phyloP scores from a whole-genome alignment of 2,113 vertebrate genomes.

The Zootoca vivipara region DNA sequence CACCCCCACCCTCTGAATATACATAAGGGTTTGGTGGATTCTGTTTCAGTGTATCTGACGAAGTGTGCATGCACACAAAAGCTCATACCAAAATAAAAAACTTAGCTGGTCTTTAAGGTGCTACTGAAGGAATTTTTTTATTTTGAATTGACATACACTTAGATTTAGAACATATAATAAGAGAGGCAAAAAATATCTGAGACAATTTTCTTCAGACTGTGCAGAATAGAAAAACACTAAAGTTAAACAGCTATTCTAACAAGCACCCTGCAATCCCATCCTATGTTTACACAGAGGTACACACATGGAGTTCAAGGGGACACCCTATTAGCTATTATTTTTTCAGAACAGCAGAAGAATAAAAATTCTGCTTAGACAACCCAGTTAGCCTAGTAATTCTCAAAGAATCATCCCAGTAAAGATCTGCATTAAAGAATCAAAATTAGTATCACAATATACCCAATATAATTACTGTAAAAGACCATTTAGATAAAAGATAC shows the following conservation, averaged over 20 bases:
- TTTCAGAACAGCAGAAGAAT: not conserved
- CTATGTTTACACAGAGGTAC: not conserved
- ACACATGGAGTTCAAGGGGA: too few species aligned
- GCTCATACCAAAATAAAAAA: too few species aligned
- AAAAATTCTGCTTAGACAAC: fast-evolving
- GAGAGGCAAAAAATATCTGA: not conserved
- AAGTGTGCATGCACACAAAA: too few species aligned
- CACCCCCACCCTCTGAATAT: too few species aligned
- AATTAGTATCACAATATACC: slow-evolving; percentile 39
- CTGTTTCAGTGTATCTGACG: too few species aligned
- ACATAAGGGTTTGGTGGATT: too few species aligned
- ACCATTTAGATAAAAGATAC: slow-evolving; percentile 21
- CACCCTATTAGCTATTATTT: not conserved
- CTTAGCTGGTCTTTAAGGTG: too few species aligned
- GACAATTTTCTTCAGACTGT: not conserved
- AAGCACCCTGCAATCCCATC: not conserved
- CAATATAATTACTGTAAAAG: slow-evolving; percentile 25
- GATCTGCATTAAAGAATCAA: not conserved
- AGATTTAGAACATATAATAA: not conserved
- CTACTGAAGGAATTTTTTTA: too few species aligned
- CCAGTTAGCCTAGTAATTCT: fast-evolving
- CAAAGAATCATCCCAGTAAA: fast-evolving
- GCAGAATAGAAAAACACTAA: not conserved
- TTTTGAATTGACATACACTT: not conserved
- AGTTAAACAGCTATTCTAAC: not conserved